Evolutionary conservation across 1,140 invertebrate genomes (phyloP).

Genomic region (Zophobas morio): DNA sequence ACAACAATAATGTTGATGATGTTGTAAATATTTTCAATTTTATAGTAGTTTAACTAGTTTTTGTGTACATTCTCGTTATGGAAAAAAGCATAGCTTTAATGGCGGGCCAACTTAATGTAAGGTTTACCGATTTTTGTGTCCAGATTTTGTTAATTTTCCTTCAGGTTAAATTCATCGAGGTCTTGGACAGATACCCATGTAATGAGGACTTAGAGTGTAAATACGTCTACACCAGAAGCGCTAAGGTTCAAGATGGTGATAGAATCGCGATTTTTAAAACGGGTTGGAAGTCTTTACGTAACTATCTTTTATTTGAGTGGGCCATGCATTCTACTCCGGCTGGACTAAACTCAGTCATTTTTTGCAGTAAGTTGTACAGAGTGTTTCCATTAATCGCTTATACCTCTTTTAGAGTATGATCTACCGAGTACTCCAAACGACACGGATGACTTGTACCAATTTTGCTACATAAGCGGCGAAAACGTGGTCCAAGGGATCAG

Average conservation of each 20-base stretch:
- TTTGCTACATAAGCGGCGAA: constrained; percentile 61
- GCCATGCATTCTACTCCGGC: constrained; percentile 34
- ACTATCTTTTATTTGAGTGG: constrained; percentile 62
- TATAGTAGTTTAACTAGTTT: neutral
- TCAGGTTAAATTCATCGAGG: constrained; percentile 59
- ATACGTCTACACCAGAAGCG: constrained; percentile 57
- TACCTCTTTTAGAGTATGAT: constrained; percentile 54
- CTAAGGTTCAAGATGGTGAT: constrained; percentile 58
- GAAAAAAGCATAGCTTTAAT: constrained; percentile 10
- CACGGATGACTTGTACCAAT: constrained; percentile 58
- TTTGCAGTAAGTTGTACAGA: constrained; percentile 53
- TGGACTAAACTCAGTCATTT: constrained; percentile 42
- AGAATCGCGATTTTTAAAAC: constrained; percentile 61
- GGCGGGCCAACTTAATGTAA: constrained; percentile 9
- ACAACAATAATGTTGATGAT: constrained; percentile 6
- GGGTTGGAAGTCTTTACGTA: constrained; percentile 59
- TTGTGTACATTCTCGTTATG: neutral
- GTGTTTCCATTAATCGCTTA: neutral
- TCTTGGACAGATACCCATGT: constrained; percentile 56
- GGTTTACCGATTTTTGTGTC: neutral
- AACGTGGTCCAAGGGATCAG: constrained; percentile 60
- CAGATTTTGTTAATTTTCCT: constrained; percentile 8
- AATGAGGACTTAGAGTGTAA: constrained; percentile 58
- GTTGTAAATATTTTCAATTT: constrained; percentile 8
- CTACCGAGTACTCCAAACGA: constrained; percentile 55